A percentile compares a stretch with the other conserved stretches of the same genome.
Conservation (phyloP, 1,140 invertebrate species). For the Scaptodrosophila lebanonensis region DNA sequence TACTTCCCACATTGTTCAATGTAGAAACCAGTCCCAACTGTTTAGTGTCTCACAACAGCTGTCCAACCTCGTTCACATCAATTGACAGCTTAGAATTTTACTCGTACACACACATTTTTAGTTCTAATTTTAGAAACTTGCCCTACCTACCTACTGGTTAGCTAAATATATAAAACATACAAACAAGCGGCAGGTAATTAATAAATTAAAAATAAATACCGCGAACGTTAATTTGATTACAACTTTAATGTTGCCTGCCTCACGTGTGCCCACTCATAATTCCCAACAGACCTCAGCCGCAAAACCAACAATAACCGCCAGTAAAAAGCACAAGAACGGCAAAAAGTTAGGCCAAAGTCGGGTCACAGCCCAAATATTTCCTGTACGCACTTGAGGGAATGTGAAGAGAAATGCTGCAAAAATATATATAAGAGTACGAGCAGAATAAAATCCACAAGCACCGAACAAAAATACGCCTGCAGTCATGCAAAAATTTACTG, state of each 20-base stretch:
- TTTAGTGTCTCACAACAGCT: too few species aligned
- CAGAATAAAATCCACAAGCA: conserved; percentile 22
- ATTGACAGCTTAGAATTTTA: too few species aligned
- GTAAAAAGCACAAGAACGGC: conserved; percentile 27
- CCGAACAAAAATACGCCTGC: conserved; percentile 64
- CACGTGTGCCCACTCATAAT: background rate
- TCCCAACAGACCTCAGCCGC: background rate
- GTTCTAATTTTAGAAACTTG: too few species aligned
- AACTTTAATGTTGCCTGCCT: background rate
- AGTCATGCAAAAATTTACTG: conserved; percentile 63
- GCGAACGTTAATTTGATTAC: conserved; percentile 39
- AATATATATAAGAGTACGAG: background rate
- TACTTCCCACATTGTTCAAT: too few species aligned
- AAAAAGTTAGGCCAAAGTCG: conserved; percentile 14
- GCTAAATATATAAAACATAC: too few species aligned
- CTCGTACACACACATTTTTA: too few species aligned
- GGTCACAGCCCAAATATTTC: conserved; percentile 2
- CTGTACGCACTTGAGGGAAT: too few species aligned
- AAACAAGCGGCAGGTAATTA: too few species aligned
- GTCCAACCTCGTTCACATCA: too few species aligned
- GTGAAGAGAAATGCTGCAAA: conserved; percentile 2
- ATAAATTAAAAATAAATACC: conserved; percentile 54
- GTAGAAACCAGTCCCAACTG: too few species aligned
- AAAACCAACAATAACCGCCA: background rate
- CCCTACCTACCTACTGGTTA: too few species aligned